Percentiles rank a stretch among this genome's conserved stretches.
phyloP scores from a whole-genome alignment of 2,888 invertebrate genomes.

The Odontocolon sp. region DNA sequence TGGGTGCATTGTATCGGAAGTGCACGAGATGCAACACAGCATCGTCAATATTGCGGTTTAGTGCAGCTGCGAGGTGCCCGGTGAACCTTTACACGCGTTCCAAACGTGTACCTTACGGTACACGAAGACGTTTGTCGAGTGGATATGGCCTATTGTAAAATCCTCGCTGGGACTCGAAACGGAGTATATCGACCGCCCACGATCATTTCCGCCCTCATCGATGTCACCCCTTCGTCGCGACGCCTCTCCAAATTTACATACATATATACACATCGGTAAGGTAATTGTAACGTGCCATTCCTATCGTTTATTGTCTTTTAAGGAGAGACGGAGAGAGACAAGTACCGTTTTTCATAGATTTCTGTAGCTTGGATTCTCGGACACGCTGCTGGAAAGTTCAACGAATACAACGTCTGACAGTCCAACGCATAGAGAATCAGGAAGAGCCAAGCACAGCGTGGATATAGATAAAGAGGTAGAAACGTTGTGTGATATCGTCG shows the following conservation, averaged over 20 bases:
- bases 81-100: slow-evolving; percentile 45
- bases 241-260: slow-evolving; percentile 29
- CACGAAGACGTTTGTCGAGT: slow-evolving; percentile 37
- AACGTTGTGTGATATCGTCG: slow-evolving; percentile 29
- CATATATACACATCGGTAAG: slow-evolving; percentile 21
- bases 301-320: background rate
- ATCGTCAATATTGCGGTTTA: slow-evolving; percentile 73
- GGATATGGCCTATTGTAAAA: slow-evolving; percentile 13
- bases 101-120: slow-evolving; percentile 56
- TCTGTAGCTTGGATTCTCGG: background rate
- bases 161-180: slow-evolving; percentile 25
- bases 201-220: slow-evolving; percentile 75
- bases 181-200: slow-evolving; percentile 71
- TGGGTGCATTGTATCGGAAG: slow-evolving; percentile 74
- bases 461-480: slow-evolving; percentile 42
- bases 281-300: slow-evolving; percentile 47
- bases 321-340: background rate
- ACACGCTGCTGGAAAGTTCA: background rate
- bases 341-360: background rate
- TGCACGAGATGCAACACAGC: slow-evolving; percentile 65
- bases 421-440: slow-evolving; percentile 12
- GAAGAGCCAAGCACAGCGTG: slow-evolving; percentile 37
- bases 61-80: slow-evolving; percentile 61
- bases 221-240: slow-evolving; percentile 53
- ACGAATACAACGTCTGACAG: background rate